Evolutionary conservation across 2,113 vertebrate genomes (phyloP), one percentile per base, ranked within the genome.

Genomic region (Merops nubicus): DNA sequence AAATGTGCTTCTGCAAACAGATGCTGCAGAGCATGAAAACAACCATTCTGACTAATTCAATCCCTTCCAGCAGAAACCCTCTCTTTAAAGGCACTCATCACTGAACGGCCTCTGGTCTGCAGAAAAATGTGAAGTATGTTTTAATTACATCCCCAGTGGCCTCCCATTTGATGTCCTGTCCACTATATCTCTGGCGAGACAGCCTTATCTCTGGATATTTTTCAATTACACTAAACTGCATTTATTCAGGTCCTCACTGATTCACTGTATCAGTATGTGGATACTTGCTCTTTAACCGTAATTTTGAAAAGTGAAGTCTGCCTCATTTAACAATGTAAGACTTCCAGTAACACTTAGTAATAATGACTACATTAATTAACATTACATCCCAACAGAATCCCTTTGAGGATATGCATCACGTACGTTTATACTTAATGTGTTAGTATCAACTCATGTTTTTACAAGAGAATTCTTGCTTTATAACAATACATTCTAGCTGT

Each of bases 81-180:
- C 2, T 86, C 70, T 95, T 91, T 86, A 75, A 94, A 93, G 85
- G 85, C 85, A 91, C 91, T 97, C 95, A 85, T 92, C 89, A 92
- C 90, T 94, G 94, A 95, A 90, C 21, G 34, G 86, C 89, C 90
- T 87, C 85, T 95, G 76, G 86, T 92, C 87, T 94, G 53, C 28
- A 53, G 95, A 97, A 97, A 91, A 95, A 97, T 96, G 96, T 96
- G 86, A 93, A 97, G 95, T 64, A 96, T 97, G 96, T 92, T 89
- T 85, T 97, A 85, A 90, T 97, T 95, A 94, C 91, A 93, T 96
- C 82, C 56, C 84, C 74, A 83, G 93, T 94, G 94, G 90, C 91
- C 88, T 97, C 96, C 89, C 79, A 94, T 96, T 87, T 83, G 88
- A 90, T 72, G 88, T 88, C 65, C 82, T 96, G 96, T 94, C 92